Conservation (phyloP, 2,888 invertebrate genomes). For the Eulithis prunata region DNA sequence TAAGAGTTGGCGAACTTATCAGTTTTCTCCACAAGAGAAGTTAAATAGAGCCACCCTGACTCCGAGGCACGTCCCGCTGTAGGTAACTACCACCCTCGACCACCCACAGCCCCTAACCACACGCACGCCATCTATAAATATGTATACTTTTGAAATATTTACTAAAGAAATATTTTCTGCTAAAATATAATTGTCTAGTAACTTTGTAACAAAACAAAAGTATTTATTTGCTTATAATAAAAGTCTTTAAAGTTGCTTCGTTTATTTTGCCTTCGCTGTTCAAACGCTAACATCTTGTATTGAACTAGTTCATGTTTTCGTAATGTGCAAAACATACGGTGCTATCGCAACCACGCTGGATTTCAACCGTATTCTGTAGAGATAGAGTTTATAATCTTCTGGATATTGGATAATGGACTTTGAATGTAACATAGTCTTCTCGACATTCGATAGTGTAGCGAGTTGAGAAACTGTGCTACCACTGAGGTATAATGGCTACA, state of each 20-base stretch:
- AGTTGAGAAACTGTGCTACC: slow-evolving; percentile 44
- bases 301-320: slow-evolving; percentile 67
- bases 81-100: neutral
- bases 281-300: slow-evolving; percentile 45
- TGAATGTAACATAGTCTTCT: slow-evolving; percentile 43
- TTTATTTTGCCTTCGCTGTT: slow-evolving; percentile 2
- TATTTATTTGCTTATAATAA: no score
- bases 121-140: neutral
- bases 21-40: neutral
- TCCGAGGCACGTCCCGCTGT: neutral
- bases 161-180: neutral
- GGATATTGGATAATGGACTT: slow-evolving; percentile 10
- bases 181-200: neutral
- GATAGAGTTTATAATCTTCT: slow-evolving; percentile 9
- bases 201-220: neutral
- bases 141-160: neutral
- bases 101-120: neutral
- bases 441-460: slow-evolving; percentile 55
- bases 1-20: neutral
- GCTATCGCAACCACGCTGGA: slow-evolving; percentile 25
- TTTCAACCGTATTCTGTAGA: slow-evolving; percentile 6
- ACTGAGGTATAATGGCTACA: neutral
- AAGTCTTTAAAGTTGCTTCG: neutral
- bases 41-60: neutral
- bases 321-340: slow-evolving; percentile 64